Conservation (phyloP, 2,888 invertebrate species). For the Zhengitettix transpicula region DNA sequence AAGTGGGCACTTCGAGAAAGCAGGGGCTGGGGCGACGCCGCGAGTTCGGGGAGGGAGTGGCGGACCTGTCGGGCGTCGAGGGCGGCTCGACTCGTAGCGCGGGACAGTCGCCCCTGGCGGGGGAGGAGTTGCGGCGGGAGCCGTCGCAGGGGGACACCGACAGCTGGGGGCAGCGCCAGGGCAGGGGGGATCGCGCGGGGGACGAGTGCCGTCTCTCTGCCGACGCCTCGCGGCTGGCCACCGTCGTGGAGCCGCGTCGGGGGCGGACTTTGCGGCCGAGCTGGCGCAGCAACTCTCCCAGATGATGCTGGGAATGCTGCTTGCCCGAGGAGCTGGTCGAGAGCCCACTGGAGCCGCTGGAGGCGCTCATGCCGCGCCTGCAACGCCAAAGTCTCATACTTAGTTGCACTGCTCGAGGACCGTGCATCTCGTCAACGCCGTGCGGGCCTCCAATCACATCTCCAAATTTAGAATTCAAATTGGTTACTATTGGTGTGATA, state of each 20-base stretch:
- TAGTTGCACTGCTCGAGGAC: too few relatives aligned
- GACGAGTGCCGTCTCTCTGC: not conserved
- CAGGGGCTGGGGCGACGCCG: slow-evolving; percentile 13
- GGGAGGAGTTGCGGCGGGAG: not conserved
- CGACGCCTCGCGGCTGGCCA: not conserved
- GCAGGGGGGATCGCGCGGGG: not conserved
- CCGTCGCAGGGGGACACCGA: not conserved
- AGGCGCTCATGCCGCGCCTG: not conserved
- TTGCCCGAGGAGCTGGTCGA: slow-evolving; percentile 1
- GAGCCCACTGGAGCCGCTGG: not conserved
- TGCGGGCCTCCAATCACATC: too few relatives aligned
- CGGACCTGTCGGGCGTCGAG: not conserved
- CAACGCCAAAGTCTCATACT: too few relatives aligned
- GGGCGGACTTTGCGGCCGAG: slow-evolving; percentile 37
- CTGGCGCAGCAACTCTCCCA: slow-evolving; percentile 59
- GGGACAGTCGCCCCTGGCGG: not conserved
- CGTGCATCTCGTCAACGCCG: too few relatives aligned
- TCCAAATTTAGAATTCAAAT: too few relatives aligned
- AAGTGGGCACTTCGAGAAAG: slow-evolving; percentile 32
- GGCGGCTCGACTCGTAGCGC: not conserved
- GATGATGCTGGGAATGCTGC: slow-evolving; percentile 41
- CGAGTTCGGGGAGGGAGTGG: slow-evolving; percentile 3
- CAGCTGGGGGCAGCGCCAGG: slow-evolving; percentile 23
- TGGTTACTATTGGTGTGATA: too few relatives aligned
- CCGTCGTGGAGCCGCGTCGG: not conserved